Conservation (phyloP, 2,113 vertebrate species). For the Menidia beryllina region DNA sequence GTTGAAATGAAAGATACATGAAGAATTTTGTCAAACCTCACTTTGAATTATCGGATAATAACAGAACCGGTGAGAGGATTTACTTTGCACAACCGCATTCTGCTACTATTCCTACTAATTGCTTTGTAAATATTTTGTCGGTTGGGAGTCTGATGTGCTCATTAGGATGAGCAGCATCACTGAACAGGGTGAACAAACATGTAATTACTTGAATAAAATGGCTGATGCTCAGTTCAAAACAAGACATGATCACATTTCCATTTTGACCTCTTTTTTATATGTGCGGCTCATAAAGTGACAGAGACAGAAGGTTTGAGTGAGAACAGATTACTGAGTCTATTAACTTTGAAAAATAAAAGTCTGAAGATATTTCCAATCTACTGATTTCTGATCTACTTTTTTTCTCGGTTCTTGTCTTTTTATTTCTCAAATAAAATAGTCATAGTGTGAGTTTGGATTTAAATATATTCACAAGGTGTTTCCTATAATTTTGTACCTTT, state of each 20-base stretch:
- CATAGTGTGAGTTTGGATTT: too few species aligned
- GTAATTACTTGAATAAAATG: conserved; percentile 45
- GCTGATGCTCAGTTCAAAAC: conserved; percentile 35
- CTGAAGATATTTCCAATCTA: too few species aligned
- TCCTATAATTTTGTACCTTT: too few species aligned
- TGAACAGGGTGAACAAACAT: conserved; percentile 33
- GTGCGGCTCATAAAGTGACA: neutral
- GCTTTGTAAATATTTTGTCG: conserved; percentile 47
- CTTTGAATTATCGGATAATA: too few species aligned
- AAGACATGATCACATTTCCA: conserved; percentile 13
- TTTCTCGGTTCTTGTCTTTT: too few species aligned
- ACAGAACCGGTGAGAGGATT: too few species aligned
- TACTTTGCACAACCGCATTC: conserved; percentile 18
- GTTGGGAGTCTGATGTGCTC: conserved; percentile 50
- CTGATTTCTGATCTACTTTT: too few species aligned
- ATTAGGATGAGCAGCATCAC: conserved; percentile 50
- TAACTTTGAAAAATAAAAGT: neutral
- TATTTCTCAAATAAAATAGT: too few species aligned
- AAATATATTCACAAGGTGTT: too few species aligned
- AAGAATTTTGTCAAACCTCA: too few species aligned
- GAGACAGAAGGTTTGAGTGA: neutral
- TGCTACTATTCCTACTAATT: conserved; percentile 49
- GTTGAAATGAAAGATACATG: neutral
- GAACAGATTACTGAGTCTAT: neutral
- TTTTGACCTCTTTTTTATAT: neutral